phyloP scores from a whole-genome alignment of 2,113 vertebrate genomes.

The Physeter macrocephalus region DNA sequence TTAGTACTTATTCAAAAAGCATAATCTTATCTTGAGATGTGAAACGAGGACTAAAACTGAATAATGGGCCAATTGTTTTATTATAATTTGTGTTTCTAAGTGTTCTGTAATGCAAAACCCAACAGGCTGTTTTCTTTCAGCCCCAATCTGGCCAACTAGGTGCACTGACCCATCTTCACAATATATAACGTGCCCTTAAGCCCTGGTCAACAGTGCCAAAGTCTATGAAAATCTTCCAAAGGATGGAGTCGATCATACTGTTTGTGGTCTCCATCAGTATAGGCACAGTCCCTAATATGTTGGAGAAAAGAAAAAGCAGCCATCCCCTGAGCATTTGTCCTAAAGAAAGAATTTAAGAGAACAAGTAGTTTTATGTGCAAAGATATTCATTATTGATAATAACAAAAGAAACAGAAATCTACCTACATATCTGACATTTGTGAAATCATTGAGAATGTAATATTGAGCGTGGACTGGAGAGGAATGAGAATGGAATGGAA shows the following conservation, averaged over 20 bases:
- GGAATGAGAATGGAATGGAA: not conserved
- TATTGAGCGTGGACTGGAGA: not conserved
- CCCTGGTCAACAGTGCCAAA: not conserved
- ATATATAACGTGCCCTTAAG: not conserved
- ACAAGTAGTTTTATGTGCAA: not conserved
- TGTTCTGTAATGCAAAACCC: not conserved
- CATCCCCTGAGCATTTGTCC: not conserved
- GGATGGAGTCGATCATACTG: not conserved
- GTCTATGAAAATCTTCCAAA: not conserved
- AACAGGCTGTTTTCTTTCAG: not conserved
- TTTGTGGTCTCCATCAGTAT: not conserved
- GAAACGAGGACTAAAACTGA: not conserved
- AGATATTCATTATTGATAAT: not conserved
- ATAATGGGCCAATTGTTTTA: not conserved
- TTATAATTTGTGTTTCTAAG: not conserved
- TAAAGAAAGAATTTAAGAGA: constrained; percentile 17
- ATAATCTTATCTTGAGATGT: not conserved
- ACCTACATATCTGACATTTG: not conserved
- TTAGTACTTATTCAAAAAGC: not conserved
- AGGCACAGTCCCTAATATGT: not conserved
- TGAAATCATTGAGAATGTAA: not conserved
- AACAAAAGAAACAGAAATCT: not conserved
- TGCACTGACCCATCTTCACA: not conserved
- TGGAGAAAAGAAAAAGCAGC: not conserved
- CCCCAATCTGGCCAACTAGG: not conserved